These are phyloP conservation scores for Malurus alboscapulatus DNA, from an alignment of 2,113 vertebrate genomes.

Conservation along the genomic window DNA sequence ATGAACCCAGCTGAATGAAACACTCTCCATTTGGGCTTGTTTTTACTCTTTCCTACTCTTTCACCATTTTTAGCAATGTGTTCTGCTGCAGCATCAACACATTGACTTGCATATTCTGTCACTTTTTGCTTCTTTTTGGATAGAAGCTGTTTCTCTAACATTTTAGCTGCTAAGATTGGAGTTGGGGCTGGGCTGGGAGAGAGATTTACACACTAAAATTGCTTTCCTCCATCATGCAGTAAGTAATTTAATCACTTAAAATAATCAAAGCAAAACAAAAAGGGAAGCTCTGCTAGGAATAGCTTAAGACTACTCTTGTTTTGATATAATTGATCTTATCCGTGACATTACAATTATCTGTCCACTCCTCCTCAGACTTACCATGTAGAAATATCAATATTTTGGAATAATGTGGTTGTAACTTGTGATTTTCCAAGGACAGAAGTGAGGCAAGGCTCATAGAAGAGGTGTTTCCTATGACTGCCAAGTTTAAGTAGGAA, in stretches of 20 bases:
- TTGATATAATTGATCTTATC: background rate
- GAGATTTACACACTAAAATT: background rate
- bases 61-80: background rate
- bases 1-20: background rate
- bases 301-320: background rate
- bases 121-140: background rate
- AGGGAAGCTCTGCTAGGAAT: background rate
- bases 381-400: background rate
- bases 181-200: background rate
- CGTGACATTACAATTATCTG: background rate
- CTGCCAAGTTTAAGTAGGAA: background rate
- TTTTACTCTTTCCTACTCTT: background rate
- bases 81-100: background rate
- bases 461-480: background rate
- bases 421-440: background rate
- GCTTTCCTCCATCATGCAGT: background rate
- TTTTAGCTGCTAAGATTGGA: background rate
- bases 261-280: background rate
- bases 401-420: background rate
- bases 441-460: background rate
- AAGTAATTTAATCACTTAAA: background rate
- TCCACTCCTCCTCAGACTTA: background rate
- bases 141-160: background rate
- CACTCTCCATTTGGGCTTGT: background rate
- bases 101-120: background rate